Evolutionary conservation across 2,797 vertebrate species (phyloP).

Genomic region (Myotis planiceps): DNA sequence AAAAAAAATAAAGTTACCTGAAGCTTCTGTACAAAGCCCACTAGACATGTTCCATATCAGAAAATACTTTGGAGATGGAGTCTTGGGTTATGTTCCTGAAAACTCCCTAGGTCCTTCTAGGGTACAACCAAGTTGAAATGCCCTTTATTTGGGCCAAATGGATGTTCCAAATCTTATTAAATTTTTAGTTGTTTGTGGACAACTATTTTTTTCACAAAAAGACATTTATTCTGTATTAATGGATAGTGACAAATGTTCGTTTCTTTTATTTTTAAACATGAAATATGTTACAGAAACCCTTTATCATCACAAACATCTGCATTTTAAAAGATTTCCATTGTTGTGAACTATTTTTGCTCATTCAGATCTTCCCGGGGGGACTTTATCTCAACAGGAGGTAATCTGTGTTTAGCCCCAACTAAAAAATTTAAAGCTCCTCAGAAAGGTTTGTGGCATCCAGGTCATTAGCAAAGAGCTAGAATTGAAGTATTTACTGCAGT

Average conservation of each 20-base stretch:
- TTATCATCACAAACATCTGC: background rate
- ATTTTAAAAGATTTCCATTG: conserved; percentile 41
- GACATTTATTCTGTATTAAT: background rate
- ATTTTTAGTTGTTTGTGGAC: conserved; percentile 25
- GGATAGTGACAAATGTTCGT: conserved; percentile 33
- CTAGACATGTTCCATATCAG: background rate
- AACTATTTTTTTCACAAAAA: conserved; percentile 20
- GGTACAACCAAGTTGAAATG: background rate
- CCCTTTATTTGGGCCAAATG: background rate
- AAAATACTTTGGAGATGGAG: background rate
- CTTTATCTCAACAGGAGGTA: conserved; percentile 37
- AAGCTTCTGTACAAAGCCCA: background rate
- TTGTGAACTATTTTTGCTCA: conserved; percentile 37
- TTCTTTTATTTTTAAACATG: background rate
- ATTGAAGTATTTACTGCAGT: conserved; percentile 50
- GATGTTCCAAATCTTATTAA: background rate
- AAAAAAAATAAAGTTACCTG: too few relatives aligned
- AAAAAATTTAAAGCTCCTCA: conserved; percentile 44
- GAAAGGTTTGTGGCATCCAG: conserved; percentile 47
- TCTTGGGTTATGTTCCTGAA: background rate
- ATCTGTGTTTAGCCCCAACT: conserved; percentile 48
- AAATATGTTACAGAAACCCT: conserved; percentile 5
- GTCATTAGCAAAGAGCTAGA: conserved; percentile 57
- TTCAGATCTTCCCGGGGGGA: conserved; percentile 42
- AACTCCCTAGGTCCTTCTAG: background rate